Conservation (phyloP, 2,888 invertebrate genomes). For the Cactoblastis cactorum region DNA sequence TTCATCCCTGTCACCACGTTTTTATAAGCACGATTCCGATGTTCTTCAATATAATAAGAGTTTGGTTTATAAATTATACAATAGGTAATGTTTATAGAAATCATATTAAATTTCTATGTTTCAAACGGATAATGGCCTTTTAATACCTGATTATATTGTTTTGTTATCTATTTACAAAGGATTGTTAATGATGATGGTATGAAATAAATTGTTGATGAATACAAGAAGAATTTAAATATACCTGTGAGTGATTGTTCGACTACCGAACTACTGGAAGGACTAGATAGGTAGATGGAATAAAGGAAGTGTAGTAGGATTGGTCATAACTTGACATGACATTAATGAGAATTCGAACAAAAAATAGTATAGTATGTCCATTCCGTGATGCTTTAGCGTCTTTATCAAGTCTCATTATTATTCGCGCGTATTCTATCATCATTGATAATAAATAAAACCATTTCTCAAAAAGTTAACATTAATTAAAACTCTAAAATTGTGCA, state of each 20-base stretch:
- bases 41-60: constrained; percentile 55
- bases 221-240: constrained; percentile 41
- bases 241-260: neutral
- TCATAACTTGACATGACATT: too few relatives aligned
- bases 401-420: too few relatives aligned
- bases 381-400: too few relatives aligned
- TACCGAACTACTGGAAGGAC: too few relatives aligned
- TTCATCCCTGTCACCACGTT: constrained; percentile 45
- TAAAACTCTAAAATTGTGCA: too few relatives aligned
- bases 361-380: too few relatives aligned
- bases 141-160: constrained; percentile 53
- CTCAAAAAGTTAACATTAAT: too few relatives aligned
- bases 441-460: too few relatives aligned
- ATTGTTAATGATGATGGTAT: constrained; percentile 47
- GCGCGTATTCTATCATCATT: too few relatives aligned
- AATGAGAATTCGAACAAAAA: too few relatives aligned
- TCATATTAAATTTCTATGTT: constrained; percentile 76
- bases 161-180: constrained; percentile 36
- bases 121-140: constrained; percentile 67
- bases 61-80: constrained; percentile 66
- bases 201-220: constrained; percentile 49
- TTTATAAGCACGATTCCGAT: constrained; percentile 40
- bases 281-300: too few relatives aligned
- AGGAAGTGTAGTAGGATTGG: too few relatives aligned
- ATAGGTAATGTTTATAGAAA: constrained; percentile 74